phyloP scores from a whole-genome alignment of 2,888 invertebrate species.

The Seira musarum region DNA sequence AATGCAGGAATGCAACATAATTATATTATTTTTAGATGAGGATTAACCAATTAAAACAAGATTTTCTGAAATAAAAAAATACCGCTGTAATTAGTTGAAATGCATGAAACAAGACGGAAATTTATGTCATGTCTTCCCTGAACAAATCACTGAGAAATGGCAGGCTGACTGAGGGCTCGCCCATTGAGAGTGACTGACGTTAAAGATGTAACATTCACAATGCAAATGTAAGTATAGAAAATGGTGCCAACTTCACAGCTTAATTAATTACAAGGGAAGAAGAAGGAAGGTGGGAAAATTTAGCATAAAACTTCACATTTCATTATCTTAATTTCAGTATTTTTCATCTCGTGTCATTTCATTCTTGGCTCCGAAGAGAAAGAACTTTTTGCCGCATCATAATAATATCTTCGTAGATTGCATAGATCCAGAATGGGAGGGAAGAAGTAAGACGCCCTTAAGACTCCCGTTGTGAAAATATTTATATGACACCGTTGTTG shows the following conservation, averaged over 20 bases:
- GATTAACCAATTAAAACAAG: background rate
- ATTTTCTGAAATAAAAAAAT: background rate
- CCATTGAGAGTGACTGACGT: too few species aligned
- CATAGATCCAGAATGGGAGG: too few species aligned
- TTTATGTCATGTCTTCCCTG: background rate
- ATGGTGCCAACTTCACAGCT: background rate
- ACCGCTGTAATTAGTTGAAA: background rate
- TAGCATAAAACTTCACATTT: conserved; percentile 6
- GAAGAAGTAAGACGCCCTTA: background rate
- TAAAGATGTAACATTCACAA: too few species aligned
- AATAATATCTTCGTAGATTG: too few species aligned
- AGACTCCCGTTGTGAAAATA: background rate
- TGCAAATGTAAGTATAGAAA: too few species aligned
- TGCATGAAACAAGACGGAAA: background rate
- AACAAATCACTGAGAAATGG: background rate
- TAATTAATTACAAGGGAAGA: background rate
- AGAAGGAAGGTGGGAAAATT: background rate
- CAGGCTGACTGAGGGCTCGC: too few species aligned
- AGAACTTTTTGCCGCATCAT: background rate
- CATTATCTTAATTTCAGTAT: conserved; percentile 3
- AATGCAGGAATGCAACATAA: too few species aligned
- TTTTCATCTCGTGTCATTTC: background rate
- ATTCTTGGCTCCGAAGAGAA: too few species aligned
- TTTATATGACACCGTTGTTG: background rate
- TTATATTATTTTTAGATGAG: too few species aligned